Evolutionary conservation across 2,797 vertebrate genomes (phyloP).

Genomic region (Sparidentex hasta): DNA sequence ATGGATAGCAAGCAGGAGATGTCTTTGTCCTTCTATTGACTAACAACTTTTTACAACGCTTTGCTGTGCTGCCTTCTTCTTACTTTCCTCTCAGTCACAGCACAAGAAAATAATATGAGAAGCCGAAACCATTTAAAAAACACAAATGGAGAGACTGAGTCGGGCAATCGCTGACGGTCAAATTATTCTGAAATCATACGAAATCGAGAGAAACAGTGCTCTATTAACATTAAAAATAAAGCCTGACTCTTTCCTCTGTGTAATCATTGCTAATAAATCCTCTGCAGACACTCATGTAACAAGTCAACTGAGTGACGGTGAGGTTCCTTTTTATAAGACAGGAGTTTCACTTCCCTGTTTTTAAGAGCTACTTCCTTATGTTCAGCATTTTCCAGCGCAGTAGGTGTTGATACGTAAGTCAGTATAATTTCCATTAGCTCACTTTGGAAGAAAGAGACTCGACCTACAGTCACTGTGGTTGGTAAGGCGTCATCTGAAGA

Average conservation of each 20-base stretch:
- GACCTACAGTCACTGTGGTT: background rate
- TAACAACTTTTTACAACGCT: background rate
- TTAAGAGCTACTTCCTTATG: constrained; percentile 66
- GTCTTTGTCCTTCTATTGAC: background rate
- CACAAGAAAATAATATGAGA: background rate
- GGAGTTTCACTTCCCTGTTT: constrained; percentile 65
- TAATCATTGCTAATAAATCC: background rate
- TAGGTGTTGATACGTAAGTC: background rate
- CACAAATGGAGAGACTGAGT: background rate
- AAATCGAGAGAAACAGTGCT: background rate
- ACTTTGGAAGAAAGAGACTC: background rate
- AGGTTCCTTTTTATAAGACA: constrained; percentile 38
- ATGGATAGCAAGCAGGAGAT: background rate
- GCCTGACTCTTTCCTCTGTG: background rate
- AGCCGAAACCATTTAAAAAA: background rate
- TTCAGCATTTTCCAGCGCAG: constrained; percentile 9
- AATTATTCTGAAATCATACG: background rate
- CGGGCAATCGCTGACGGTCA: background rate
- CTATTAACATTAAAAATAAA: background rate
- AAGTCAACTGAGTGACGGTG: background rate
- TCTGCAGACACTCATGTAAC: constrained; percentile 6
- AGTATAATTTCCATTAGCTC: constrained; percentile 17
- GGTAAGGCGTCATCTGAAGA: constrained; percentile 8
- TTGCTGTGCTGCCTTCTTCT: background rate
- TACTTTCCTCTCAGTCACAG: too few species aligned